These are phyloP conservation scores for Hippopotamyrus pictus DNA, from an alignment of 2,797 vertebrate species.

Conservation along the genomic window DNA sequence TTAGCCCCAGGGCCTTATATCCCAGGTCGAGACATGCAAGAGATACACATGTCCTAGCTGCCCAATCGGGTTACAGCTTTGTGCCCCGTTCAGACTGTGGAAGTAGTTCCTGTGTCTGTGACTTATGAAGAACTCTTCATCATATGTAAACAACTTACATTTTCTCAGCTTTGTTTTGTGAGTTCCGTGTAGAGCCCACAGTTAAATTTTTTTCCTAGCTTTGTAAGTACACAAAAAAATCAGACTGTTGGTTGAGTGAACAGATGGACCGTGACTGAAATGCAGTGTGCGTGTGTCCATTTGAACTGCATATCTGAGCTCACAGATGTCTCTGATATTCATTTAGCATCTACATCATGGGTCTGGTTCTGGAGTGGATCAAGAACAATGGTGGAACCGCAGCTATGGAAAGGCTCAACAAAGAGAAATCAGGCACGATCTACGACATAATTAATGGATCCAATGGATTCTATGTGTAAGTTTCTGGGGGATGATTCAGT, in stretches of 20 bases:
- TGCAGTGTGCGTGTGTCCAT: background rate
- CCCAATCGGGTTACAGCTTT: background rate
- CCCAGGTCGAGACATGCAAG: background rate
- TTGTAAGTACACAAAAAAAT: background rate
- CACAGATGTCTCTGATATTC: background rate
- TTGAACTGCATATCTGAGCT: background rate
- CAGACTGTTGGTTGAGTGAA: background rate
- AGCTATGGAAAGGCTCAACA: conserved; percentile 81
- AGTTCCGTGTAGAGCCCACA: background rate
- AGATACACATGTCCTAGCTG: background rate
- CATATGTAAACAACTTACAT: background rate
- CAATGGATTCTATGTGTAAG: conserved; percentile 86
- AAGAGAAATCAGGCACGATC: conserved; percentile 77
- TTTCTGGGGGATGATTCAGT: conserved; percentile 26
- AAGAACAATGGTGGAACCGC: conserved; percentile 78
- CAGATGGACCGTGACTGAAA: background rate
- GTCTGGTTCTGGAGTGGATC: conserved; percentile 77
- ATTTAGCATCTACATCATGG: conserved; percentile 15
- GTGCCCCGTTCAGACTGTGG: background rate
- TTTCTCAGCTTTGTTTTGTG: background rate
- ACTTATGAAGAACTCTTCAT: background rate
- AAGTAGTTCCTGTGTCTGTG: background rate
- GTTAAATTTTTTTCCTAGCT: background rate
- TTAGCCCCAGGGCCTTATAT: background rate
- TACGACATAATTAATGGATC: conserved; percentile 82